Percentiles rank a stretch among this genome's conserved stretches.
phyloP scores from a whole-genome alignment of 2,113 vertebrate species.

The Oncorhynchus keta region DNA sequence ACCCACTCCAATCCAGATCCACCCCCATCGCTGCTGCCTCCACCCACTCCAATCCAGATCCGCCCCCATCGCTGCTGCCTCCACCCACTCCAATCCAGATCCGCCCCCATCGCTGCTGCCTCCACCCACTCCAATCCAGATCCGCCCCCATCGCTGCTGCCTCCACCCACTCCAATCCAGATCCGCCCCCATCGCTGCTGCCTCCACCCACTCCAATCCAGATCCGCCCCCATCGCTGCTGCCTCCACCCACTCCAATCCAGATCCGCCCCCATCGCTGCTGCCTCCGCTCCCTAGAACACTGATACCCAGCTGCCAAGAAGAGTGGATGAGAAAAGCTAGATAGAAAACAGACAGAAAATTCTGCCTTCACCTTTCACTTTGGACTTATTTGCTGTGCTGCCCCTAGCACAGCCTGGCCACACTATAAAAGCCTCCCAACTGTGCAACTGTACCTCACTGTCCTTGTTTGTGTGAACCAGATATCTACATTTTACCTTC shows the following conservation, averaged over 20 bases:
- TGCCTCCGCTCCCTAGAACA: not conserved
- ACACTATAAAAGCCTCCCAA: not conserved
- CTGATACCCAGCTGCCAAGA: not conserved
- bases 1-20: not conserved
- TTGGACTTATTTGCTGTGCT: constrained; percentile 27
- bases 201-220: not conserved
- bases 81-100: not conserved
- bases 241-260: not conserved
- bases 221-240: not conserved
- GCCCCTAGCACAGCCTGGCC: constrained; percentile 25
- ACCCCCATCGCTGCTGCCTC: not conserved
- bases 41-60: not conserved
- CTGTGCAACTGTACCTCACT: constrained; percentile 17
- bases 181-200: not conserved
- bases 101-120: not conserved
- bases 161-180: not conserved
- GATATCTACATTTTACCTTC: constrained; percentile 1
- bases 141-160: not conserved
- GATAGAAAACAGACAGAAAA: not conserved
- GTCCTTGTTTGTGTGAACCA: constrained; percentile 27
- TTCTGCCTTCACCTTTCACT: constrained; percentile 16
- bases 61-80: not conserved
- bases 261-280: not conserved
- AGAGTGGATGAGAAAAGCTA: not conserved
- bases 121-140: not conserved